Percentiles rank a stretch among this genome's conserved stretches.
These are phyloP conservation scores for Eupithecia exiguata DNA, from an alignment of 2,888 invertebrate genomes.

Conservation along the genomic window DNA sequence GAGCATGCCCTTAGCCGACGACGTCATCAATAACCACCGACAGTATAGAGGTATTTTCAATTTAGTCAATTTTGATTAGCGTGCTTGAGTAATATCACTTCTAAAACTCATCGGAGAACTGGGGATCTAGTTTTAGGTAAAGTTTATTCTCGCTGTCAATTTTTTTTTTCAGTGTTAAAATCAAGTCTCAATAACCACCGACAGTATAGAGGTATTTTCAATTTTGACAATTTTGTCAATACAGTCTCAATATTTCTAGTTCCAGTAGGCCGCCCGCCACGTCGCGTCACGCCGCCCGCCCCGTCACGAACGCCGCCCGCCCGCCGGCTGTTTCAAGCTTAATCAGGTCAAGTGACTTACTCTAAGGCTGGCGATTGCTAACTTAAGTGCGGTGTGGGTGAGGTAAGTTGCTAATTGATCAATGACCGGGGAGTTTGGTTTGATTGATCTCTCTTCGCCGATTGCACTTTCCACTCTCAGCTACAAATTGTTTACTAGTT, in stretches of 20 bases:
- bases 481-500: not conserved
- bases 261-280: not conserved
- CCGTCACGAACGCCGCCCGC: too few relatives aligned
- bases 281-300: not conserved
- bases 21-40: slow-evolving; percentile 45
- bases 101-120: not conserved
- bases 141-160: not conserved
- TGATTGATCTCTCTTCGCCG: slow-evolving; percentile 2
- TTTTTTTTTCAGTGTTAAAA: not conserved
- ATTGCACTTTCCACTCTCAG: not conserved
- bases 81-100: not conserved
- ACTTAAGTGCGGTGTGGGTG: slow-evolving; percentile 4
- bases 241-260: too few relatives aligned
- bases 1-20: slow-evolving; percentile 51
- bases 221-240: too few relatives aligned
- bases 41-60: not conserved
- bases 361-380: not conserved
- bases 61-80: not conserved
- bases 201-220: too few relatives aligned
- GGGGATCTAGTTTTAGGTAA: not conserved
- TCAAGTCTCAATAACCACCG: not conserved
- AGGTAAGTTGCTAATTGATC: slow-evolving; percentile 21
- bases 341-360: slow-evolving; percentile 16
- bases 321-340: not conserved
- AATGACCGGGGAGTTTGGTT: slow-evolving; percentile 9